phyloP scores from a whole-genome alignment of 2,113 vertebrate genomes.

The Scomber colias region DNA sequence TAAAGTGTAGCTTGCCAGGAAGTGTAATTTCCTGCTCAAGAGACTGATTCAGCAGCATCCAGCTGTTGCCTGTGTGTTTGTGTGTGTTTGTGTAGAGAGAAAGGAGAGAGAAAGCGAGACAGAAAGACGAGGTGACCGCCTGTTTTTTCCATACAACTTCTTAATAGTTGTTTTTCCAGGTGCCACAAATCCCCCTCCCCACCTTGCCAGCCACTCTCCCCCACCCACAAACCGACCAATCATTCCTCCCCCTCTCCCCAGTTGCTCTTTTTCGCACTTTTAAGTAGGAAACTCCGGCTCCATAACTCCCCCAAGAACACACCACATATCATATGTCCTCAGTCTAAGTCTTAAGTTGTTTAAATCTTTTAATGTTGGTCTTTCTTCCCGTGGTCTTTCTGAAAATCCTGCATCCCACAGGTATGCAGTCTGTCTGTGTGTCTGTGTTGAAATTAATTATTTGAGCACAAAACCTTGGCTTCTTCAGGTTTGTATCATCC shows the following conservation, averaged over 20 bases:
- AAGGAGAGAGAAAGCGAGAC: conserved; percentile 31
- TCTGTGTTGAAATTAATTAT: background rate
- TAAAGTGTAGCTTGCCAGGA: conserved; percentile 65
- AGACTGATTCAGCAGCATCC: conserved; percentile 70
- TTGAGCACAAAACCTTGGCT: background rate
- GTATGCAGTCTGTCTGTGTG: conserved; percentile 10
- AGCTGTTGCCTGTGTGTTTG: conserved; percentile 66
- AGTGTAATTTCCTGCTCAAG: conserved; percentile 70
- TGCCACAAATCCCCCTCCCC: conserved; percentile 25
- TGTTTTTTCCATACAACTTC: conserved; percentile 58
- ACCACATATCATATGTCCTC: conserved; percentile 16
- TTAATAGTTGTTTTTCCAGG: conserved; percentile 72
- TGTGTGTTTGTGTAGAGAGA: conserved; percentile 10
- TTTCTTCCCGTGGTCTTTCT: conserved; percentile 33
- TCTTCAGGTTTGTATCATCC: background rate
- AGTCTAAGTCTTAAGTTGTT: background rate
- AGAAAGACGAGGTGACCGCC: conserved; percentile 19
- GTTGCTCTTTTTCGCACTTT: conserved; percentile 45
- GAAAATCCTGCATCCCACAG: conserved; percentile 16
- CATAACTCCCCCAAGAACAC: conserved; percentile 8
- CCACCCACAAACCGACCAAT: conserved; percentile 34
- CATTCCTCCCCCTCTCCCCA: conserved; percentile 4
- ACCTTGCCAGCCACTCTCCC: conserved; percentile 21
- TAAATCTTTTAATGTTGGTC: conserved; percentile 20
- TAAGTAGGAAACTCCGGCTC: conserved; percentile 42